A percentile compares a stretch with the other conserved stretches of the same genome.
These are phyloP conservation scores for Sclerodermus sp. DNA, from an alignment of 2,888 invertebrate species.

Conservation along the genomic window DNA sequence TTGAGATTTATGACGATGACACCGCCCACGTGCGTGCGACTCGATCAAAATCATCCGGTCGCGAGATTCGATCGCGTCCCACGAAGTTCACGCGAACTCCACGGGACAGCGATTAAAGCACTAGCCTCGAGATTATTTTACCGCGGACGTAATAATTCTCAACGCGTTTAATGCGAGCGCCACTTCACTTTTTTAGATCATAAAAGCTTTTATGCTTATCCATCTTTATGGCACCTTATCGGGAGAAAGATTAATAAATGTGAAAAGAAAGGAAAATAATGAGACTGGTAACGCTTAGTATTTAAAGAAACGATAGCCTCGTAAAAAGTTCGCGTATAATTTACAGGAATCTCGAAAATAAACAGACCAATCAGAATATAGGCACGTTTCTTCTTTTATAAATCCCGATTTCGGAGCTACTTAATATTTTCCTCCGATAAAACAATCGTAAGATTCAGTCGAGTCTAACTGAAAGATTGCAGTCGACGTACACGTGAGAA, in stretches of 20 bases:
- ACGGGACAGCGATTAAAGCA: slow-evolving; percentile 14
- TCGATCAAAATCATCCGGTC: slow-evolving; percentile 30
- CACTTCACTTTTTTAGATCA: neutral
- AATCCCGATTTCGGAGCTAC: too few species aligned
- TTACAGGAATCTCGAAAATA: too few species aligned
- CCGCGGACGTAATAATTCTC: slow-evolving; percentile 20
- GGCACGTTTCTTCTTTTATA: too few species aligned
- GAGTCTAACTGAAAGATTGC: too few species aligned
- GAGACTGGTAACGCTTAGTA: neutral
- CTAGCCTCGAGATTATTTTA: slow-evolving; percentile 22
- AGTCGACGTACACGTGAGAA: too few species aligned
- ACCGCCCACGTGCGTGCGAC: slow-evolving; percentile 19
- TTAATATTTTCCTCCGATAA: too few species aligned
- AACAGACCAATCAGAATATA: too few species aligned
- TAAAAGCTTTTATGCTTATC: neutral
- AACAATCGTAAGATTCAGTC: too few species aligned
- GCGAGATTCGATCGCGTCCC: slow-evolving; percentile 20
- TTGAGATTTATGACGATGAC: neutral
- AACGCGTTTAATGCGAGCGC: slow-evolving; percentile 8
- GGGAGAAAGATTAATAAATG: neutral
- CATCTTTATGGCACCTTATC: neutral
- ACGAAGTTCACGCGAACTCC: slow-evolving; percentile 29
- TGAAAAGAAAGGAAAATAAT: neutral
- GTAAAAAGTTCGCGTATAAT: too few species aligned
- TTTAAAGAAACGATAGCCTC: too few species aligned